Conservation (phyloP, 2,113 vertebrate species). For the Strigops habroptila region DNA sequence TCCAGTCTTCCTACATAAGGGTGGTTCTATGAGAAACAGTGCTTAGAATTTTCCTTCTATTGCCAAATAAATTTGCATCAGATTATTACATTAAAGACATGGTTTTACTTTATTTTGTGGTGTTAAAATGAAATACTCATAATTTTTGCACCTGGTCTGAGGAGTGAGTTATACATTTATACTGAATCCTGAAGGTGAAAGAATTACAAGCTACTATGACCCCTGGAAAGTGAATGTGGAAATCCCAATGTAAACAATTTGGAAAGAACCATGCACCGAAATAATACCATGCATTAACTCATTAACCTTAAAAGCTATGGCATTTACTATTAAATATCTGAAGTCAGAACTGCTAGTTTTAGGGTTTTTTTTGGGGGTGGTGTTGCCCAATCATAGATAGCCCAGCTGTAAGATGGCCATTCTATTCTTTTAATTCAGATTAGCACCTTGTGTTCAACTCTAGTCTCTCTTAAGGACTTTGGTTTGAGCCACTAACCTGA, state of each 20-base stretch:
- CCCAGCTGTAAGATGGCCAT: background rate
- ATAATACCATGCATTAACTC: background rate
- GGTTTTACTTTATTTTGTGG: background rate
- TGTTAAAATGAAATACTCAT: background rate
- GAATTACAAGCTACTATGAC: background rate
- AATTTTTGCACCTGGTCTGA: background rate
- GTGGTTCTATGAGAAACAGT: background rate
- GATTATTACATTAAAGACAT: background rate
- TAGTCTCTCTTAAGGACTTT: background rate
- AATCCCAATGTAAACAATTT: background rate
- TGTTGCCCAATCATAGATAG: background rate
- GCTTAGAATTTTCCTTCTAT: background rate
- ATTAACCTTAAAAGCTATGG: background rate
- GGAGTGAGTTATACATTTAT: background rate
- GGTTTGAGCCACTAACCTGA: background rate
- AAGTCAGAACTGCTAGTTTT: background rate
- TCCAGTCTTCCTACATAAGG: background rate
- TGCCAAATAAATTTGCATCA: background rate
- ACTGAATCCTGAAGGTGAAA: background rate
- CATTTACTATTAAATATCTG: background rate
- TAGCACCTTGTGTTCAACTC: background rate
- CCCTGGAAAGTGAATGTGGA: background rate
- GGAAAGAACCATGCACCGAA: background rate
- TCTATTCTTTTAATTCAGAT: background rate
- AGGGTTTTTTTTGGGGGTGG: background rate